phyloP scores from a whole-genome alignment of 2,113 vertebrate genomes.

The Chamaea fasciata region DNA sequence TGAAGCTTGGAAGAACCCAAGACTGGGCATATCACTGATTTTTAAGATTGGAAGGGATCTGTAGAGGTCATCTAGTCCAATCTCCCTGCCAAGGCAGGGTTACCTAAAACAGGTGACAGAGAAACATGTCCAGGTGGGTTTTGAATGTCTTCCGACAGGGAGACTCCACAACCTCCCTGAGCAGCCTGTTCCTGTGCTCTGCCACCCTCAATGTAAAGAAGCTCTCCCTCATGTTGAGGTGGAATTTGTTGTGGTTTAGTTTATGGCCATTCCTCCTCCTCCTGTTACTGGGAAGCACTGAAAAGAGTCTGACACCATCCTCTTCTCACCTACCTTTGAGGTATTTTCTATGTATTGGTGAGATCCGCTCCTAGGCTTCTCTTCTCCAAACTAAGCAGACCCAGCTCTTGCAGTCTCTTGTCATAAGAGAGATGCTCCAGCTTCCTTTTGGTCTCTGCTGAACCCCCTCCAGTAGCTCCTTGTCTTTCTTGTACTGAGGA shows the following conservation, averaged over 20 bases:
- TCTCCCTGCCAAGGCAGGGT: background rate
- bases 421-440: background rate
- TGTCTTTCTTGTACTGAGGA: background rate
- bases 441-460: background rate
- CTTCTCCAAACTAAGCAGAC: background rate
- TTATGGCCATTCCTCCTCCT: background rate
- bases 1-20: background rate
- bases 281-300: background rate
- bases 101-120: background rate
- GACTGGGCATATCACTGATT: background rate
- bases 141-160: background rate
- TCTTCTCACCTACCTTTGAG: background rate
- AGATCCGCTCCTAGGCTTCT: background rate
- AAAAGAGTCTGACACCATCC: background rate
- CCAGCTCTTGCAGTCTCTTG: background rate
- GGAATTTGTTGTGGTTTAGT: background rate
- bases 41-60: background rate
- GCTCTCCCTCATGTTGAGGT: background rate
- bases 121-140: background rate
- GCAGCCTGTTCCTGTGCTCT: background rate
- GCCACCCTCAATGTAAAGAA: background rate
- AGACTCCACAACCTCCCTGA: background rate
- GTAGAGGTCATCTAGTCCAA: background rate
- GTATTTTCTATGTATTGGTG: background rate
- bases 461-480: background rate